phyloP scores from a whole-genome alignment of 1,140 invertebrate species.

The Tetramorium alpestre region DNA sequence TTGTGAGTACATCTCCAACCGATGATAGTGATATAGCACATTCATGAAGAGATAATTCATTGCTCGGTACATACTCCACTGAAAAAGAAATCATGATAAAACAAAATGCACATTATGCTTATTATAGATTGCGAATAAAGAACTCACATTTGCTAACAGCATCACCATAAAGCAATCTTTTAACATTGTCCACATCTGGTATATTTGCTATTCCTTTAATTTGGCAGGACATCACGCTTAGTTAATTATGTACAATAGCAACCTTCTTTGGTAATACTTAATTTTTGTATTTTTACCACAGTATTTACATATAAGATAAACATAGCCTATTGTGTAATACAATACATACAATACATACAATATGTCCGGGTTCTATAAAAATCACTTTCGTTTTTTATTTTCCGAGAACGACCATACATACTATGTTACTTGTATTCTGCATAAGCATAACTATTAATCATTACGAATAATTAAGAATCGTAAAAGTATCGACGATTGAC shows the following conservation, averaged over 20 bases:
- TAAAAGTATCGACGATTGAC: no score
- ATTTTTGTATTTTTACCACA: not conserved
- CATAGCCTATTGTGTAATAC: not conserved
- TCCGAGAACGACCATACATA: no score
- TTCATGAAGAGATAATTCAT: slow-evolving; percentile 82
- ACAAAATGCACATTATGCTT: slow-evolving; percentile 74
- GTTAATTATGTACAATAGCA: slow-evolving; percentile 12
- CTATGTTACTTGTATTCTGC: no score
- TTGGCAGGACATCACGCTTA: slow-evolving; percentile 88
- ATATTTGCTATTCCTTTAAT: slow-evolving; percentile 89
- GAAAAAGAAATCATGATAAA: slow-evolving; percentile 82
- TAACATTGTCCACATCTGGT: slow-evolving; percentile 87
- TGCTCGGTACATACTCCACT: slow-evolving; percentile 77
- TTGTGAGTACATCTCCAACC: slow-evolving; percentile 80
- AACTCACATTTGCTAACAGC: slow-evolving; percentile 74
- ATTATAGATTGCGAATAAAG: slow-evolving; percentile 51
- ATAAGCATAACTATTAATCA: no score
- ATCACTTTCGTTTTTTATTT: no score
- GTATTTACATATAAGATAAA: not conserved
- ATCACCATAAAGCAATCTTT: slow-evolving; percentile 74
- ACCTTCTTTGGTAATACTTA: not conserved
- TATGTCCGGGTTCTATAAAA: not conserved
- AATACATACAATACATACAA: not conserved
- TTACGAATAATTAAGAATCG: no score
- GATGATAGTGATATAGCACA: slow-evolving; percentile 81